Conservation (phyloP, 2,888 invertebrate genomes). For the Hypomecis atomaria region DNA sequence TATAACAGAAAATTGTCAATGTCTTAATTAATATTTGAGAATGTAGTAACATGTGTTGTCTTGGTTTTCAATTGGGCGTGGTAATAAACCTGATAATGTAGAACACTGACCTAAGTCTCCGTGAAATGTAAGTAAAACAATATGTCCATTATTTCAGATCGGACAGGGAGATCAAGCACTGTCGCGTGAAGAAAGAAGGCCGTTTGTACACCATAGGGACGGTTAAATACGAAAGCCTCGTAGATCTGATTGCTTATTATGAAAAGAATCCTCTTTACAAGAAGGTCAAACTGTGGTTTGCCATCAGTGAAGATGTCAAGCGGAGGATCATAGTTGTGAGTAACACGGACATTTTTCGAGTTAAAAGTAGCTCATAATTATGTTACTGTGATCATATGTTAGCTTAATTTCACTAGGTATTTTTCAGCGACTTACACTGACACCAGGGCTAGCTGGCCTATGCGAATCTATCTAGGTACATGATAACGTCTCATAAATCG, state of each 20-base stretch:
- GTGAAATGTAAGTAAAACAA: too few relatives aligned
- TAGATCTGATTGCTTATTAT: conserved; percentile 96
- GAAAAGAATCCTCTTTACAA: conserved; percentile 95
- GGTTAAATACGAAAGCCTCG: conserved; percentile 97
- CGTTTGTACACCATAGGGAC: conserved; percentile 95
- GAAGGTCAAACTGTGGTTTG: conserved; percentile 93
- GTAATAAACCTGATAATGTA: too few relatives aligned
- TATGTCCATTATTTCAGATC: conserved; percentile 84
- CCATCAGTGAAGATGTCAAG: conserved; percentile 91
- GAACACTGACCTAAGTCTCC: too few relatives aligned
- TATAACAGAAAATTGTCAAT: too few relatives aligned
- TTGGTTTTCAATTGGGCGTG: too few relatives aligned
- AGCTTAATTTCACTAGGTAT: too few relatives aligned
- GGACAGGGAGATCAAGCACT: conserved; percentile 98
- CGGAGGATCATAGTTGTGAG: conserved; percentile 86
- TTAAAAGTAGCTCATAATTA: background rate
- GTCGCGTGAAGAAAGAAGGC: conserved; percentile 96
- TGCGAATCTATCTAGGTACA: too few relatives aligned
- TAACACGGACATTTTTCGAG: conserved; percentile 36
- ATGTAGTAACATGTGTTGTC: too few relatives aligned
- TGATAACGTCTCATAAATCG: too few relatives aligned
- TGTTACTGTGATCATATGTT: conserved; percentile 1
- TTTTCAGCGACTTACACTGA: too few relatives aligned
- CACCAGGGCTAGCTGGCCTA: too few relatives aligned
- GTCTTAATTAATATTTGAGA: too few relatives aligned